Conservation (phyloP, 2,797 vertebrate species). For the Amazona finschi region DNA sequence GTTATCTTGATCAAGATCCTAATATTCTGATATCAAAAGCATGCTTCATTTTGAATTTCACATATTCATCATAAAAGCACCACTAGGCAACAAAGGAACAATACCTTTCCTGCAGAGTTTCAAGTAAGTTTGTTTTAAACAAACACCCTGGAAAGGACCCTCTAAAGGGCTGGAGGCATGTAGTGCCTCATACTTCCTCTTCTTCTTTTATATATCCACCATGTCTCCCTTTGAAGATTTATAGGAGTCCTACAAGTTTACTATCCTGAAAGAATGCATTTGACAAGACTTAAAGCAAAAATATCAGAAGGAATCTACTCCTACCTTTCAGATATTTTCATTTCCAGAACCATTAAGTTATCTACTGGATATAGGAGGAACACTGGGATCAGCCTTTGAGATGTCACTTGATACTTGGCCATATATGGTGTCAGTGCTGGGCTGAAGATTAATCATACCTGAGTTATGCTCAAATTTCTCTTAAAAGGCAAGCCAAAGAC, state of each 20-base stretch:
- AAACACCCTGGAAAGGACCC: not conserved
- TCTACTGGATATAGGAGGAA: not conserved
- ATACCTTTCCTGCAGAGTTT: not conserved
- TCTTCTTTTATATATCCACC: not conserved
- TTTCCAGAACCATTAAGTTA: not conserved
- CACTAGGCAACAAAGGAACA: not conserved
- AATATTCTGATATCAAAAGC: not conserved
- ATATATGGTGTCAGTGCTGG: not conserved
- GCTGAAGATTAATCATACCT: not conserved
- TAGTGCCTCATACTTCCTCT: not conserved
- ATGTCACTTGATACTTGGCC: not conserved
- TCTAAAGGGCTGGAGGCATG: not conserved
- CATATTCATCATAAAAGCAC: not conserved
- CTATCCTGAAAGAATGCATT: not conserved
- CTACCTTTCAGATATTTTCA: not conserved
- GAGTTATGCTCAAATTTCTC: not conserved
- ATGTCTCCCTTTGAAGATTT: not conserved
- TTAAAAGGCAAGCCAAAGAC: constrained; percentile 1
- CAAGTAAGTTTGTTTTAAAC: not conserved
- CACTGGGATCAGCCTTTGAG: not conserved
- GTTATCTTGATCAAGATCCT: not conserved
- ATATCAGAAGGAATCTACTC: not conserved
- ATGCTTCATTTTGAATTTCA: not conserved
- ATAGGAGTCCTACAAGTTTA: not conserved
- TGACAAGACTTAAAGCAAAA: not conserved